Evolutionary conservation across 2,113 vertebrate species (phyloP), one percentile per base, ranked within the genome.

Genomic region (Dasyurus viverrinus): DNA sequence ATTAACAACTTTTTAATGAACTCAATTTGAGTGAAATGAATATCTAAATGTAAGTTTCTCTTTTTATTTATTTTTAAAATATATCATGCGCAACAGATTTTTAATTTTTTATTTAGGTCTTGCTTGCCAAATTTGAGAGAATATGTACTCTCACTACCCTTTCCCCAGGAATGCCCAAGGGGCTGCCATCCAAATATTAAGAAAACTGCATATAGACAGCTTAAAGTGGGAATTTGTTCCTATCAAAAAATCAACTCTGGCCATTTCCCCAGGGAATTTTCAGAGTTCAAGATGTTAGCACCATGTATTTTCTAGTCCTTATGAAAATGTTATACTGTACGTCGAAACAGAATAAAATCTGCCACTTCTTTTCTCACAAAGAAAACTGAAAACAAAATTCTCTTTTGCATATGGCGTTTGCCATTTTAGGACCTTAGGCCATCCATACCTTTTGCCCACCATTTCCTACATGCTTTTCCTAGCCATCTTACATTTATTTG

Each of bases 1-100:
- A 97, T 96, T 96, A 97, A 97, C 94, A 98, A 92, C 68, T 95
- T 94, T 97, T 97, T 97, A 97, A 98, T 96, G 93, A 97, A 94
- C 68, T 97, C 93, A 96, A 97, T 97, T 96, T 97, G 92, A 94
- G 47, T 95, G 90, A 96, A 90, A 48, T 94, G 93, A 96, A 95
- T 94, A 91, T 97, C 93, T 96, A 91, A 97, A 97, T 97, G 97
- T 97, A 98, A 97, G 90, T 91, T 95, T 95, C 53, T 95, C 91
- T 57, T 97, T 30, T 96, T 96, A 95, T 96, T 97, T 97, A 97
- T 96, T 93, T 96, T 96, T 52, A 14, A 90, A 26, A 27, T 90
- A 90, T 90, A 50, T 52, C 30, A 27, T 90, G 24, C 48, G n/a
- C 36, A 42, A 16, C 26, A 52, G 95, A 47, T 94, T 97, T 96